Evolutionary conservation across 2,888 invertebrate genomes (phyloP), one percentile per base, ranked within the genome.

Genomic region (Acanthosoma haemorrhoidale): DNA sequence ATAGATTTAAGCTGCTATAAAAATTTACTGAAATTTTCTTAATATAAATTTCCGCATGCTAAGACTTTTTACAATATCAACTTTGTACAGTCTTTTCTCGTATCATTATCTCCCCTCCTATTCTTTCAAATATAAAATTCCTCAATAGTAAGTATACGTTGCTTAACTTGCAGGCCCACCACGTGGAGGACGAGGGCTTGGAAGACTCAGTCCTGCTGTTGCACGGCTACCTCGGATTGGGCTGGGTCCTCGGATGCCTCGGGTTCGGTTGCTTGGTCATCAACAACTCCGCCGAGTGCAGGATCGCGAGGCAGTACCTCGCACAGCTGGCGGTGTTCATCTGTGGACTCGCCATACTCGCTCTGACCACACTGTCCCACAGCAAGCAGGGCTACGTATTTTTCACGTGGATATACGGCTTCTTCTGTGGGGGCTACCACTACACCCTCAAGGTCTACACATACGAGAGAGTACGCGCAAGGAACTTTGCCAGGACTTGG

Each of bases 381-480:
- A 89, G 88, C 72, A 88, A 88, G 75, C 85, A 87, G 61, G 90
- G 89, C 75, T 90, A 90, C 75, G 88, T 90, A 51, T 85, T 90
- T 85, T 91, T 90, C 80, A 88, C 87, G 61, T 90, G 90, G 91
- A 85, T 91, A 78, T 90, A 90, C 78, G 90, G 90, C 86, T 89
- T 93, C 77, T 91, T 91, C 80, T 90, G 90, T 78, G 94, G 94
- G 57, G 93, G 92, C 4, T 93, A 92, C 81, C 90, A 90, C 80
- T 93, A 93, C 80, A 90, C 92, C 60, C 82, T 94, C 73, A 93
- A 93, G 81, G 91, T 93, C 88, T 93, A 92, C 82, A 91, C 91
- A 0, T 92, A 91, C 79, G 93, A 94, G 80, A 84, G 92, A 72
- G 92, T 94, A 29, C 83, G 92, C 66, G 91, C 92, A 2, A 84